phyloP scores from a whole-genome alignment of 2,797 vertebrate species.

The Intellagama lesueurii region DNA sequence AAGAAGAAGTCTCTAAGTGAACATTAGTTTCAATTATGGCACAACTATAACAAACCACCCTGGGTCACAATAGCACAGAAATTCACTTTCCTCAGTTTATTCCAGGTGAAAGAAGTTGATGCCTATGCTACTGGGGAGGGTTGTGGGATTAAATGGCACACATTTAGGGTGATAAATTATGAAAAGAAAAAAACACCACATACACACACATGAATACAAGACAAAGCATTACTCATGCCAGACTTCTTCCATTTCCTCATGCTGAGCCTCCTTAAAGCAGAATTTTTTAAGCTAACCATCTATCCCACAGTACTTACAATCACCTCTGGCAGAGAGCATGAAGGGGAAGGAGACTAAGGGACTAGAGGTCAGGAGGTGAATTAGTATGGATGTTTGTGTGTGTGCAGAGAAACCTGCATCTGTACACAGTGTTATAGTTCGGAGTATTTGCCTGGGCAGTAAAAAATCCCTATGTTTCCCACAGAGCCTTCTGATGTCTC shows the following conservation, averaged over 20 bases:
- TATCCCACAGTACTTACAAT: too few species aligned
- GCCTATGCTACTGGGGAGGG: constrained; percentile 37
- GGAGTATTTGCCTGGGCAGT: too few species aligned
- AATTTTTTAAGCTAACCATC: background rate
- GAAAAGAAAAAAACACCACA: constrained; percentile 37
- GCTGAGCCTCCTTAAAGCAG: background rate
- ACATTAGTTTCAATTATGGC: constrained; percentile 71
- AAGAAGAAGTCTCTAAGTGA: constrained; percentile 55
- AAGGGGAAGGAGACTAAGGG: background rate
- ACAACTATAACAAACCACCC: constrained; percentile 45
- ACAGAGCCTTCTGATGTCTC: too few species aligned
- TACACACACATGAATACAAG: background rate
- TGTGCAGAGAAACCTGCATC: too few species aligned
- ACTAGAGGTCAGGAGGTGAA: background rate
- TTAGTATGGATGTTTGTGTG: too few species aligned
- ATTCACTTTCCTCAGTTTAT: constrained; percentile 49
- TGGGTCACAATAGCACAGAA: constrained; percentile 53
- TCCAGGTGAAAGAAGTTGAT: constrained; percentile 46
- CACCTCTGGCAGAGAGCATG: too few species aligned
- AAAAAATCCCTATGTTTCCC: too few species aligned
- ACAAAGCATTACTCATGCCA: background rate
- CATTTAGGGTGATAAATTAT: constrained; percentile 41
- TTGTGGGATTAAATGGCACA: constrained; percentile 59
- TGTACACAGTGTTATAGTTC: too few species aligned
- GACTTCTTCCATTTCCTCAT: background rate